Evolutionary conservation across 2,113 vertebrate species (phyloP).

Genomic region (mouse (Mus musculus)): DNA sequence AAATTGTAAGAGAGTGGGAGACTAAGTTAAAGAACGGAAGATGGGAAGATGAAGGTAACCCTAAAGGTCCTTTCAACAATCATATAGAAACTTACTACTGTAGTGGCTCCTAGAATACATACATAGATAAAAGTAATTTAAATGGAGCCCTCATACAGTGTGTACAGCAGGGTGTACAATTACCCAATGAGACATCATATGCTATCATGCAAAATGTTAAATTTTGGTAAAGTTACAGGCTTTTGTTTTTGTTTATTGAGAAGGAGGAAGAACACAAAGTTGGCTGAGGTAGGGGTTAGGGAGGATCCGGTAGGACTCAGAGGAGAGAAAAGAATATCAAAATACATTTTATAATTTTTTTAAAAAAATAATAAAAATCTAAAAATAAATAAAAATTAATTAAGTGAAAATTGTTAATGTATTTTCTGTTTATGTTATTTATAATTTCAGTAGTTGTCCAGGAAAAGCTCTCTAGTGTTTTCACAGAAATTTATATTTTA

Average conservation of each 20-base stretch:
- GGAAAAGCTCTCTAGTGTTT: background rate
- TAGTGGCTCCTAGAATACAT: background rate
- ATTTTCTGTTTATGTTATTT: conserved; percentile 5
- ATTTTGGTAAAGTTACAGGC: background rate
- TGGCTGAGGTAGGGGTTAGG: background rate
- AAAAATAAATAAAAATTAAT: background rate
- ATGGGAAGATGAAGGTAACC: too few species aligned
- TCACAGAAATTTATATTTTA: background rate
- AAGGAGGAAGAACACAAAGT: background rate
- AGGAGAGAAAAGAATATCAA: background rate
- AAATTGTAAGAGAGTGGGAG: background rate
- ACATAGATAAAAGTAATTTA: background rate
- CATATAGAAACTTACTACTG: too few species aligned
- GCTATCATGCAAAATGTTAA: background rate
- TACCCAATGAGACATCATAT: background rate
- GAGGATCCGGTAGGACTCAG: background rate
- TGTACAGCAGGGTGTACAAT: background rate
- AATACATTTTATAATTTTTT: background rate
- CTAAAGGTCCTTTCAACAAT: background rate
- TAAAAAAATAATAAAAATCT: background rate
- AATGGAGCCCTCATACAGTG: too few species aligned
- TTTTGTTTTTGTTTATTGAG: background rate
- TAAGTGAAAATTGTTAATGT: background rate
- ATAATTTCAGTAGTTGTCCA: conserved; percentile 20
- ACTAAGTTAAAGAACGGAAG: background rate